These are phyloP conservation scores for Masticophis lateralis DNA, from an alignment of 2,797 vertebrate genomes.

Conservation along the genomic window DNA sequence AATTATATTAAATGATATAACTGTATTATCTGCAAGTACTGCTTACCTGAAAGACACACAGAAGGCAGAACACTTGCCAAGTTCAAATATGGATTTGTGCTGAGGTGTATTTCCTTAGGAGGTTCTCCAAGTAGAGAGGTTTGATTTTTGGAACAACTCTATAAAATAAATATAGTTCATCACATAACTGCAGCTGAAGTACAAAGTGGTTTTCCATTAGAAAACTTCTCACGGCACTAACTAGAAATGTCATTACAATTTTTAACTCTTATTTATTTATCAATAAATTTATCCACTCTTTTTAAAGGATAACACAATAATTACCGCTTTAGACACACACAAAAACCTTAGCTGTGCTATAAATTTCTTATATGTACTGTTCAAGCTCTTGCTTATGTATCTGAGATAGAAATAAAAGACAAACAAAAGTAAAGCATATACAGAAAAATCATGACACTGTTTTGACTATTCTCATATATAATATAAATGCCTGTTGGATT, in stretches of 20 bases:
- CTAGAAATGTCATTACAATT: background rate
- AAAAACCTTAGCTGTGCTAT: background rate
- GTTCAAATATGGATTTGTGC: slow-evolving; percentile 95
- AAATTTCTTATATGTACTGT: background rate
- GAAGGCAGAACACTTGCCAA: slow-evolving; percentile 92
- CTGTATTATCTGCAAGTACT: background rate
- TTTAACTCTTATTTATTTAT: background rate
- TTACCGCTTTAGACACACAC: background rate
- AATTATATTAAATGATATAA: background rate
- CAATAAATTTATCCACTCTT: background rate
- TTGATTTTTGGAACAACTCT: slow-evolving; percentile 80
- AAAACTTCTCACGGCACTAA: background rate
- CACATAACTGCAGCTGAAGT: background rate
- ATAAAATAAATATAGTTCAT: background rate
- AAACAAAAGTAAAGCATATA: background rate
- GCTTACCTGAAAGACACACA: slow-evolving; percentile 82
- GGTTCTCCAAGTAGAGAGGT: slow-evolving; percentile 91
- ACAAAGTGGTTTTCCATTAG: background rate
- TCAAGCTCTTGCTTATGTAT: background rate
- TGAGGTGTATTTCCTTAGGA: slow-evolving; percentile 90
- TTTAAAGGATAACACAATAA: background rate
- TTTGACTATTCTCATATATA: background rate
- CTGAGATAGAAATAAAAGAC: background rate
- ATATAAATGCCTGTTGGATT: background rate
- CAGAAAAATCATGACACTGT: background rate